Base-by-base conservation (phyloP, 2,113 vertebrate genomes). In the Ramphastos sulfuratus region DNA sequence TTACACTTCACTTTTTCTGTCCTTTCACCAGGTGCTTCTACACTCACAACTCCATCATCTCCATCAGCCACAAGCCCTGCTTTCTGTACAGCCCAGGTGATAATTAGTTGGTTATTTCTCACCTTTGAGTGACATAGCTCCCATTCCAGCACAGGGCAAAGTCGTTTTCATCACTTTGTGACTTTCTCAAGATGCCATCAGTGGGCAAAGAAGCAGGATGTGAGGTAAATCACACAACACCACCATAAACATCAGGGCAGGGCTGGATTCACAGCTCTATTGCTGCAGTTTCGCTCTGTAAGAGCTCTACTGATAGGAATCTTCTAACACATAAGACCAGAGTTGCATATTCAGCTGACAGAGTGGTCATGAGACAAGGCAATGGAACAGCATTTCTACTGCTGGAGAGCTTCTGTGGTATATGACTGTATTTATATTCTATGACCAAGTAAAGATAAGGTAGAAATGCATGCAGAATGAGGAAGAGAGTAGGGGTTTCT, bases 401-500 rank as follows among this genome's bases (percentile, higher is more conserved):
- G 54, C 67, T 87, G 48, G 78, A 89, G 79, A 88, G 52, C 21
- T 54, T 24, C 64, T 69, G 31, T 52, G 48, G 61, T 52, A 5
- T 46, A 19, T 0, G 0, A 23, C 48, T 52, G 18, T 28, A 54
- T 83, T 77, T 74, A 50, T 42, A 35, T 59, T 94, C 87, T 78
- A 44, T 55, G 71, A 92, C 60, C 28, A 60, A 83, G 46, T 58
- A 42, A 74, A 87, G 56, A 74, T 35, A 67, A 92, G 64, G 55
- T 66, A 91, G 69, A 85, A 94, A 83, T 69, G 59, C 31, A 72
- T 1, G 15, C 44, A 90, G 58, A 88, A 92, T 89, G 78, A 73
- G 67, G 66, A 96, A 83, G 25, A 79, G 82, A 76, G 54, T 77
- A 84, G 54, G 15, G 63, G 93, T 96, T 97, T 95, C 96, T 93